Percentiles rank a stretch among this genome's conserved stretches.
phyloP scores from a whole-genome alignment of 2,888 invertebrate species.

The Chrysolina americana region DNA sequence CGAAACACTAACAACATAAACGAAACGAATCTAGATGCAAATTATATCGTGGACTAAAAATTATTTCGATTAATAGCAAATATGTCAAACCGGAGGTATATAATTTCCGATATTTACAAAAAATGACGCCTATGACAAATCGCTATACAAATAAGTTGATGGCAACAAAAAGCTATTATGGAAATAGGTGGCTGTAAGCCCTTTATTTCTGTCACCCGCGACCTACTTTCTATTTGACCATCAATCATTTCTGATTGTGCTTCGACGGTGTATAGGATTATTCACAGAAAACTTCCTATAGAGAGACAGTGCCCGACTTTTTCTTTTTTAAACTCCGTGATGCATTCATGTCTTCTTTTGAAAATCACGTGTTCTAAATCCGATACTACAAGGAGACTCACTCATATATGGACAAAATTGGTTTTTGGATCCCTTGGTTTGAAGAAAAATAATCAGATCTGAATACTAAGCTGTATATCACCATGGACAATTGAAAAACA shows the following conservation, averaged over 20 bases:
- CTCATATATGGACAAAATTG: no score
- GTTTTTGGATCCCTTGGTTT: no score
- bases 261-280: background rate
- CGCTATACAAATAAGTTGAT: slow-evolving; percentile 33
- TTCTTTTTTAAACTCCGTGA: no score
- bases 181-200: slow-evolving; percentile 41
- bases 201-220: slow-evolving; percentile 30
- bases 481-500: no score
- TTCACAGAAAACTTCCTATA: background rate
- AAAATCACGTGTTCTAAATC: no score
- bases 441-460: no score
- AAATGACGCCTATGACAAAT: slow-evolving; percentile 46
- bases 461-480: no score
- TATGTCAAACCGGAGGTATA: background rate
- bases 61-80: background rate
- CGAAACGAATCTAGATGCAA: background rate
- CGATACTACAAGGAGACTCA: no score
- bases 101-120: slow-evolving; percentile 29
- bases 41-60: background rate
- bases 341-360: no score
- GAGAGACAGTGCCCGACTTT: background rate
- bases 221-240: slow-evolving; percentile 18
- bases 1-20: background rate
- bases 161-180: slow-evolving; percentile 44
- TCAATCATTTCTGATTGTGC: slow-evolving; percentile 17